Evolutionary conservation across 2,113 vertebrate species (phyloP).

Genomic region (Emydocephalus ijimae): DNA sequence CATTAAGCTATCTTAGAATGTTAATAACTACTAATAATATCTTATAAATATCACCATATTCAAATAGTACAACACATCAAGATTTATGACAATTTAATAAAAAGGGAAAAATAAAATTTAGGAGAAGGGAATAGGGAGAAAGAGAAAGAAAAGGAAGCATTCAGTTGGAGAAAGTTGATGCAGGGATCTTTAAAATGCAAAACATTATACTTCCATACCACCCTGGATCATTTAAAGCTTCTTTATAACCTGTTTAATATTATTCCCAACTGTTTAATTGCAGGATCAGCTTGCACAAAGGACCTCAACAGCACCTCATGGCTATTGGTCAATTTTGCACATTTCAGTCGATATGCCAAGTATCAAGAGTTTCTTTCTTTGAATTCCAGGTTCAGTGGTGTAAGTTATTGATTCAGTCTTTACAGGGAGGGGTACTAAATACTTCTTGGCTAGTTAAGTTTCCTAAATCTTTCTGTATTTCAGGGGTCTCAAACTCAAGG

Average conservation of each 20-base stretch:
- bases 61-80: neutral
- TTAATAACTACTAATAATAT: neutral
- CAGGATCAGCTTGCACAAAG: neutral
- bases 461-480: neutral
- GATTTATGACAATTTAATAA: neutral
- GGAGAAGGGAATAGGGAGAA: neutral
- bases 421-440: neutral
- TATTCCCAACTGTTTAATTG: neutral
- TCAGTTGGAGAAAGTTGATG: neutral
- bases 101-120: neutral
- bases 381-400: constrained; percentile 23
- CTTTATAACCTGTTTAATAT: neutral
- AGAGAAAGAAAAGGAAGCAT: neutral
- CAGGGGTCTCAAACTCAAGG: no score
- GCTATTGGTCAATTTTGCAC: constrained; percentile 10
- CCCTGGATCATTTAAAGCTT: neutral
- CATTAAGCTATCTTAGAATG: neutral
- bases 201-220: no score
- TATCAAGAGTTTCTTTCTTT: constrained; percentile 23
- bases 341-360: neutral
- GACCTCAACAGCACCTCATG: neutral
- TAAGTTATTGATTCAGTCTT: constrained; percentile 3
- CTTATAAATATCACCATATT: neutral
- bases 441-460: neutral
- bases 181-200: neutral